phyloP scores from a whole-genome alignment of 2,888 invertebrate species.

The Stenodema calcarata region DNA sequence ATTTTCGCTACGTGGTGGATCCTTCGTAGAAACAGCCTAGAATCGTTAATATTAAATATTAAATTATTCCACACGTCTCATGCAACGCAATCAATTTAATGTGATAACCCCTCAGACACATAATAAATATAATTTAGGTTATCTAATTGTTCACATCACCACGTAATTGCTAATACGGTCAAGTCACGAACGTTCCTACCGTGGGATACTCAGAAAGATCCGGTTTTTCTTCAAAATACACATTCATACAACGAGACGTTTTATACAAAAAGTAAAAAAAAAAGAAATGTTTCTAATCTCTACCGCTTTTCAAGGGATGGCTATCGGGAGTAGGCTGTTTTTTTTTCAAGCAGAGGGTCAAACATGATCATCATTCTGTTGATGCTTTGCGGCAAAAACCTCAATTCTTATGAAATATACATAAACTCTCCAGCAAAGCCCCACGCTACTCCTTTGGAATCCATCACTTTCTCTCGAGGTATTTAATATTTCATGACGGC shows the following conservation, averaged over 20 bases:
- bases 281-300: not conserved
- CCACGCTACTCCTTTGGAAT: not conserved
- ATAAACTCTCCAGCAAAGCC: not conserved
- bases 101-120: not conserved
- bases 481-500: not conserved
- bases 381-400: not conserved
- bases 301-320: not conserved
- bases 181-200: not conserved
- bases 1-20: not conserved
- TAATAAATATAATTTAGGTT: not conserved
- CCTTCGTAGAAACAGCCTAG: not conserved
- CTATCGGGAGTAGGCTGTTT: not conserved
- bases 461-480: not conserved
- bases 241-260: not conserved
- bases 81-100: not conserved
- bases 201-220: not conserved
- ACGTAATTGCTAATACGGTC: not conserved
- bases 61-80: not conserved
- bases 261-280: not conserved
- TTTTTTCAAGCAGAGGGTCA: not conserved
- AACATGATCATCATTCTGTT: not conserved
- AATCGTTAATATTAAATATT: not conserved
- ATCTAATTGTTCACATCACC: not conserved
- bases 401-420: constrained; percentile 15
- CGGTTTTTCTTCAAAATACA: not conserved